Percentiles rank a stretch among this genome's conserved stretches.
phyloP scores from a whole-genome alignment of 2,113 vertebrate species.

The Pollimyrus isidori region DNA sequence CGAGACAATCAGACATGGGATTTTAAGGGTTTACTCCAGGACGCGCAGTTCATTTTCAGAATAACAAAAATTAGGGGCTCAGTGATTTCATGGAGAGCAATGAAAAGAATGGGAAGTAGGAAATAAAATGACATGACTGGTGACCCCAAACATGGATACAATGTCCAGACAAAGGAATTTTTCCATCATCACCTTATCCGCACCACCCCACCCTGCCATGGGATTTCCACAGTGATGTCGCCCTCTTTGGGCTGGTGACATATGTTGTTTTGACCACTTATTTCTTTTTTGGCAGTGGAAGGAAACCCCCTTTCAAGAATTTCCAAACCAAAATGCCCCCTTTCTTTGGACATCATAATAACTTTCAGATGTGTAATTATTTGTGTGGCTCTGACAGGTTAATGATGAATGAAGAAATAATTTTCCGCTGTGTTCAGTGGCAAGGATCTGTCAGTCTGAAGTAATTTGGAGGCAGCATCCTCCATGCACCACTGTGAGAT shows the following conservation, averaged over 20 bases:
- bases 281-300: neutral
- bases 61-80: neutral
- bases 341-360: neutral
- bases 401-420: neutral
- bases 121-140: neutral
- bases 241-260: neutral
- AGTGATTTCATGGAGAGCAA: neutral
- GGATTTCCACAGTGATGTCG: constrained; percentile 8
- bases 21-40: neutral
- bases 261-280: neutral
- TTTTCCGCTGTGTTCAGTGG: neutral
- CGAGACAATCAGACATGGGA: neutral
- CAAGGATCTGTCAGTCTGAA: neutral
- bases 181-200: neutral
- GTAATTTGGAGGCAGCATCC: neutral
- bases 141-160: neutral
- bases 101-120: neutral
- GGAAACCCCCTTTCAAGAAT: constrained; percentile 13
- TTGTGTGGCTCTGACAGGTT: neutral
- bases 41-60: neutral
- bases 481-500: neutral
- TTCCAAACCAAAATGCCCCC: neutral
- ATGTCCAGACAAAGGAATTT: neutral
- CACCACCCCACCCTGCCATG: neutral
- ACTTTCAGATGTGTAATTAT: constrained; percentile 5